phyloP scores from a whole-genome alignment of 2,113 vertebrate species.

The Pseudolaguvia tuberculata region DNA sequence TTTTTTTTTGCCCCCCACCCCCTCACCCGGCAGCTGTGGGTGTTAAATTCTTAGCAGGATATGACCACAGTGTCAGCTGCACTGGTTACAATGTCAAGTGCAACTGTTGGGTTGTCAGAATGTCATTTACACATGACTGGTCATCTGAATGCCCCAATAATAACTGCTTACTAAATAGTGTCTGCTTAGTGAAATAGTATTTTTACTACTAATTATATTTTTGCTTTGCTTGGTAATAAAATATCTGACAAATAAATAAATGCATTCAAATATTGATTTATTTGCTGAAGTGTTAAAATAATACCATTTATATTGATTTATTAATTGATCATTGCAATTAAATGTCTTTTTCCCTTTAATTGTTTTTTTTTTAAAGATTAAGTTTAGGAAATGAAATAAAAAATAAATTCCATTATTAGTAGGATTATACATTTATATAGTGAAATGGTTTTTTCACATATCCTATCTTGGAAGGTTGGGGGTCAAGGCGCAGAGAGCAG shows the following conservation, averaged over 20 bases:
- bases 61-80: constrained; percentile 54
- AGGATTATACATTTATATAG: too few species aligned
- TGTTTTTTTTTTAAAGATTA: too few species aligned
- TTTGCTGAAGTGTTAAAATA: not conserved
- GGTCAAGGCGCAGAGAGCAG: too few species aligned
- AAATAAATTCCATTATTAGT: too few species aligned
- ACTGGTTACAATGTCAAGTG: constrained; percentile 43
- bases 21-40: constrained; percentile 7
- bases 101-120: constrained; percentile 40
- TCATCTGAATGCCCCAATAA: constrained; percentile 39
- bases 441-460: too few species aligned
- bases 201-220: too few species aligned
- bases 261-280: not conserved
- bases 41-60: not conserved
- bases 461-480: too few species aligned
- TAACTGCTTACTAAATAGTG: constrained; percentile 33
- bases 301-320: not conserved
- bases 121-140: constrained; percentile 47
- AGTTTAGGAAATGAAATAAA: too few species aligned
- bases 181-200: too few species aligned
- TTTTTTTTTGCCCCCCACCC: not conserved
- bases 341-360: too few species aligned
- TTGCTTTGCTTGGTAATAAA: not conserved
- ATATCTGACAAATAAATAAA: not conserved
- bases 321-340: not conserved